Conservation (phyloP, 2,797 vertebrate genomes). For the Sphaeramia orbicularis region DNA sequence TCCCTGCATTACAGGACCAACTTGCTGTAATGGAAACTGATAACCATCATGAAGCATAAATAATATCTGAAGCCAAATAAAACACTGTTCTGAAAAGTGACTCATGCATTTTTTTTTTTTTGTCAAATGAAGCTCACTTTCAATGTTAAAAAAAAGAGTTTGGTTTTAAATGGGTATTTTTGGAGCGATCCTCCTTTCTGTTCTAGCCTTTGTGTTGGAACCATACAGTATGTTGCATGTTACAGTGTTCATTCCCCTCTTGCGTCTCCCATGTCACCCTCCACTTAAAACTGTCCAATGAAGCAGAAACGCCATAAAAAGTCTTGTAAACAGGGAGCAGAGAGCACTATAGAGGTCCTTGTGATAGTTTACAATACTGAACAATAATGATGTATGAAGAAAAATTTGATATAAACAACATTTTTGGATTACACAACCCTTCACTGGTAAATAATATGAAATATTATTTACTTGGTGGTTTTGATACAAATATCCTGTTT, state of each 20-base stretch:
- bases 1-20: not conserved
- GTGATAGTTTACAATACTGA: too few species aligned
- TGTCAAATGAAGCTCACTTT: not conserved
- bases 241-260: not conserved
- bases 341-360: too few species aligned
- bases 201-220: slow-evolving; percentile 7
- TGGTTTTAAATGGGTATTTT: not conserved
- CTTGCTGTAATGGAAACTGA: not conserved
- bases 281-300: slow-evolving; percentile 40
- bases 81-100: not conserved
- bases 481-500: too few species aligned
- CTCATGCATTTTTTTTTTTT: not conserved
- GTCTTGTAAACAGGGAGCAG: not conserved
- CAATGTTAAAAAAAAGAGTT: not conserved
- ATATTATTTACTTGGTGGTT: too few species aligned
- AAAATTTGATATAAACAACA: too few species aligned
- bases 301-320: slow-evolving; percentile 55
- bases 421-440: too few species aligned
- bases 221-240: not conserved
- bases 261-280: not conserved
- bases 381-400: too few species aligned
- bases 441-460: too few species aligned
- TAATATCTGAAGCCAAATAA: slow-evolving; percentile 1
- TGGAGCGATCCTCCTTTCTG: too few species aligned
- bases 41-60: slow-evolving; percentile 7